phyloP scores from a whole-genome alignment of 2,888 invertebrate genomes.

The Lampropteryx suffumata region DNA sequence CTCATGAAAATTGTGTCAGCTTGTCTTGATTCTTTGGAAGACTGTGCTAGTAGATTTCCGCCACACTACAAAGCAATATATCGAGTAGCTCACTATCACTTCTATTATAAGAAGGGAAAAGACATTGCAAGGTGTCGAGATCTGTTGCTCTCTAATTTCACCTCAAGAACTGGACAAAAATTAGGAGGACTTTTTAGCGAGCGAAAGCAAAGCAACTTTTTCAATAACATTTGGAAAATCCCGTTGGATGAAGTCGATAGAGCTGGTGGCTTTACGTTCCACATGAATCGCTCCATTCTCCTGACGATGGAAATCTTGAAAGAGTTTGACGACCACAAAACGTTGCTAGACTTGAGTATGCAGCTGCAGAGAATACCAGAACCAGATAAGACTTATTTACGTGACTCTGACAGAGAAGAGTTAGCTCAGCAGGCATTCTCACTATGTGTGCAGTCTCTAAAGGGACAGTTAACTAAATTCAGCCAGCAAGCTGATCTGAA shows the following conservation, averaged over 20 bases:
- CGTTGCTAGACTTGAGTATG: constrained; percentile 89
- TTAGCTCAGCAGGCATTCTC: constrained; percentile 91
- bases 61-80: constrained; percentile 97
- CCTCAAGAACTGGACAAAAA: constrained; percentile 85
- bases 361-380: constrained; percentile 92
- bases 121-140: constrained; percentile 88
- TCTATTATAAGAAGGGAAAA: constrained; percentile 86
- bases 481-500: constrained; percentile 73
- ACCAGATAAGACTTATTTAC: constrained; percentile 93
- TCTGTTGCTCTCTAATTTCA: constrained; percentile 87
- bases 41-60: constrained; percentile 92
- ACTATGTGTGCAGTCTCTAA: constrained; percentile 87
- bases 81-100: constrained; percentile 92
- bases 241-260: constrained; percentile 95
- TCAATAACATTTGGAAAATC: constrained; percentile 97
- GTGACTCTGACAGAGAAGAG: constrained; percentile 92
- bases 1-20: constrained; percentile 84
- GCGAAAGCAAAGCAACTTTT: constrained; percentile 92
- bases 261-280: constrained; percentile 94
- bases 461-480: constrained; percentile 83
- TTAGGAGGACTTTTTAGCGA: constrained; percentile 93
- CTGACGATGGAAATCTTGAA: constrained; percentile 91
- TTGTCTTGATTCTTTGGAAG: constrained; percentile 90
- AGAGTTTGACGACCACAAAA: constrained; percentile 90
- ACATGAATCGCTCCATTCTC: constrained; percentile 93